Base-by-base conservation (phyloP, 2,888 invertebrate species). In the Dryocosmus kuriphilus region DNA sequence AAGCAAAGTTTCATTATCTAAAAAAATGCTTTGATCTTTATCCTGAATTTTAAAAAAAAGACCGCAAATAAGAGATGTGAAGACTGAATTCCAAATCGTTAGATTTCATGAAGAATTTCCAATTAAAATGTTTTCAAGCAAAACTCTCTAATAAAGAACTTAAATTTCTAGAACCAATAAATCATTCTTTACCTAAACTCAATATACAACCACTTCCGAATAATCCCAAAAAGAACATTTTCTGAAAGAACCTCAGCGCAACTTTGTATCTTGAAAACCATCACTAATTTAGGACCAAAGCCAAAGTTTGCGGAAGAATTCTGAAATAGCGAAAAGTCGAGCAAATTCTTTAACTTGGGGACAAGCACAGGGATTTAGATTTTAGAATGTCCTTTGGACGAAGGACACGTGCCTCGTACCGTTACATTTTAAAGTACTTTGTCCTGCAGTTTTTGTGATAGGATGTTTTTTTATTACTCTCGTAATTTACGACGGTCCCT, bases 401-500 rank as follows among this genome's bases (percentile, higher is more conserved):
- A 83, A 82, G 82, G 84, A 83, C 83, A 81, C 76, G 77, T 78
- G 79, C 79, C 82, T 76, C 83, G 81, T 85, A 84, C 87, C 86
- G 86, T 88, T 89, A 87, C 80, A 80, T 87, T 85, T 83, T 84
- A 83, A 83, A 81, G 84, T 86, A 87, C 85, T 85, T 82, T 84
- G 86, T 81, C 81, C 81, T 81, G 80, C 80, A 83, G 83, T 88
- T 88, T 87, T 88, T 87, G 84, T 85, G 82, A 80, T 81, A 77
- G 78, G 80, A 79, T 76, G 74, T 77, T 81, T 85, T 84, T 84
- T 85, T 84, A 85, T 81, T 80, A 79, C 83, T 80, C 60, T 62
- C 67, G 83, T 85, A 88, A 88, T 88, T 86, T 87, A 87, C 85
- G 86, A 81, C 81, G 78, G 77, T 82, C 80, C 80, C 85, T 82